Evolutionary conservation across 2,113 vertebrate species (phyloP), one percentile per base, ranked within the genome.

Genomic region (Cricetomys ansorgei): DNA sequence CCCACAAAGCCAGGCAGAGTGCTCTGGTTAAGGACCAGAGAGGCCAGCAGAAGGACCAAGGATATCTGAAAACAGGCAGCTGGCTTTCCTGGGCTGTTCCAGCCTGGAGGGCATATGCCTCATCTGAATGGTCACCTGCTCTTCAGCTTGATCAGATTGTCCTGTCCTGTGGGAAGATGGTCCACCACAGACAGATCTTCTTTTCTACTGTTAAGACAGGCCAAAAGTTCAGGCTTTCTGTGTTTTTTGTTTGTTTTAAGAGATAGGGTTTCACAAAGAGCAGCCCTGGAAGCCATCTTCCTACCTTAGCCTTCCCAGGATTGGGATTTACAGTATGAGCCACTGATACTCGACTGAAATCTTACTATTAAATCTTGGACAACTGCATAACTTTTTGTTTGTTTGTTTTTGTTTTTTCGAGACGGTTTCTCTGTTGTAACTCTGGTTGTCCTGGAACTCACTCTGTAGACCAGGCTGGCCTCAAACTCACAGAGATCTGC

Each of bases 281-380:
- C 19, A 29, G 65, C 69, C 67, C n/a, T 72, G 16, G 50, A 37
- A 53, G n/a, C 11, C 37, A 27, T 70, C 5, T 53, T 16, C 43
- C 83, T 62, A 7, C 6, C 9, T 59, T 31, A 31, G 70, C 55
- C 40, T 45, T 57, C 19, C 4, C 31, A 75, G 87, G 34, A 12
- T 43, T 75, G 69, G 29, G 53, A 75, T 59, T 59, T 84, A 45
- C 27, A 75, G n/a, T 21, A 16, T 59, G n/a, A 48, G 40, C 9
- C 31, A 67, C 37, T 53, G 29, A 86, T 19, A 48, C 17, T 16
- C 31, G 15, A 29, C 84, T n/a, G 48, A 64, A 91, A 72, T 83
- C 53, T 76, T 70, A 72, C n/a, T 81, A 95, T 88, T 90, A 96
- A 94, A 23, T 73, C 19, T 86, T 70, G 57, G 19, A 40, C 19